Evolutionary conservation across 2,797 vertebrate genomes (phyloP).

Genomic region (Scyliorhinus canicula): DNA sequence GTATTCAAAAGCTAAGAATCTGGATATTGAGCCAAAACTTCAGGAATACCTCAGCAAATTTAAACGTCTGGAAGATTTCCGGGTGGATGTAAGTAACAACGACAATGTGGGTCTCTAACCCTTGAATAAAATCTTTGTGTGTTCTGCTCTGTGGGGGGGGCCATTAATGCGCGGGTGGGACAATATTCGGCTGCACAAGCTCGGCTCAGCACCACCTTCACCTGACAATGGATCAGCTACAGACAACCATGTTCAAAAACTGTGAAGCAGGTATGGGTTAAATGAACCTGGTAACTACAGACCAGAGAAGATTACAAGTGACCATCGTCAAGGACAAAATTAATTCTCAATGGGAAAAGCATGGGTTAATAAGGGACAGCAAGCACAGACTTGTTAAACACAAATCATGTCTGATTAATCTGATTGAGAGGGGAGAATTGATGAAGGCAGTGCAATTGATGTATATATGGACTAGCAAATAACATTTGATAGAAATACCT

Average conservation of each 20-base stretch:
- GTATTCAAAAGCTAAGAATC: conserved; percentile 92
- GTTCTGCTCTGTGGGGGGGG: background rate
- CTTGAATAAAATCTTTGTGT: background rate
- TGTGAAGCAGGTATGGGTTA: background rate
- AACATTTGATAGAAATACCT: background rate
- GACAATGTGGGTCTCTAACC: background rate
- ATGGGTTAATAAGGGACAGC: background rate
- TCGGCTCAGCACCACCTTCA: background rate
- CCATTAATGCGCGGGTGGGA: background rate
- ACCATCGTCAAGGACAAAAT: background rate
- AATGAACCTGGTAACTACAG: background rate
- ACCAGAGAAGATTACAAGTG: background rate
- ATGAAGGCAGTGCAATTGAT: background rate
- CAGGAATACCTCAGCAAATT: conserved; percentile 90
- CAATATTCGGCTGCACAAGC: background rate
- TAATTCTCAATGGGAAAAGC: background rate
- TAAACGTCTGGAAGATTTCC: conserved; percentile 93
- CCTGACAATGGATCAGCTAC: background rate
- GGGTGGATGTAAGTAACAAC: conserved; percentile 80
- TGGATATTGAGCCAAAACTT: conserved; percentile 89
- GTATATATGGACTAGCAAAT: background rate
- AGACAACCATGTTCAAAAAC: background rate
- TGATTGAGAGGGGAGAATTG: background rate
- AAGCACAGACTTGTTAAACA: background rate
- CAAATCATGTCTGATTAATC: background rate